Percentiles rank a stretch among this genome's conserved stretches.
Evolutionary conservation across 2,797 vertebrate species (phyloP).

Genomic region (Tarsius wallacei): DNA sequence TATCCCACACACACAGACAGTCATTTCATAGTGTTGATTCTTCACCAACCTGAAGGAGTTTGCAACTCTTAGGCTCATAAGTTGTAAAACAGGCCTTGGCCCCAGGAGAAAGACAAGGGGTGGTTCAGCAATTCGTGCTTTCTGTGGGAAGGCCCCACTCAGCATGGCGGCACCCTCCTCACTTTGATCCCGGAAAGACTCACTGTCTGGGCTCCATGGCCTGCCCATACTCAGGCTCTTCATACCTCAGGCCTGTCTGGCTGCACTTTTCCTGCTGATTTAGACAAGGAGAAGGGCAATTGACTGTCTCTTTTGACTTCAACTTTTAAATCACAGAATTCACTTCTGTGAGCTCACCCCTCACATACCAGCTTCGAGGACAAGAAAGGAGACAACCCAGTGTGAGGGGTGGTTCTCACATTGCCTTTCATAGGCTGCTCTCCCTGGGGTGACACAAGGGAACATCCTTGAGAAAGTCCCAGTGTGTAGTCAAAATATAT

Average conservation of each 20-base stretch:
- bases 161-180: not conserved
- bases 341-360: not conserved
- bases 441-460: not conserved
- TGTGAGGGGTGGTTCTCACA: not conserved
- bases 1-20: not conserved
- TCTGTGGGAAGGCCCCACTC: not conserved
- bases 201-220: not conserved
- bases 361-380: slow-evolving; percentile 39
- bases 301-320: not conserved
- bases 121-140: not conserved
- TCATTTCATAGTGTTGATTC: not conserved
- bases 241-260: not conserved
- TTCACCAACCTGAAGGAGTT: not conserved
- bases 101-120: not conserved
- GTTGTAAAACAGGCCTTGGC: not conserved
- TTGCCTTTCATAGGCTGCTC: not conserved
- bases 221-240: too few relatives aligned
- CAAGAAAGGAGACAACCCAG: not conserved
- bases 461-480: too few relatives aligned
- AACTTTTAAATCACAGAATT: not conserved
- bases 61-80: not conserved
- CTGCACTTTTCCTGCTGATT: not conserved
- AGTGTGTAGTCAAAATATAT: not conserved
- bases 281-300: not conserved
- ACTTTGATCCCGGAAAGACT: not conserved